Conservation (phyloP, 2,797 vertebrate species). For the Phaenicophaeus curvirostris region DNA sequence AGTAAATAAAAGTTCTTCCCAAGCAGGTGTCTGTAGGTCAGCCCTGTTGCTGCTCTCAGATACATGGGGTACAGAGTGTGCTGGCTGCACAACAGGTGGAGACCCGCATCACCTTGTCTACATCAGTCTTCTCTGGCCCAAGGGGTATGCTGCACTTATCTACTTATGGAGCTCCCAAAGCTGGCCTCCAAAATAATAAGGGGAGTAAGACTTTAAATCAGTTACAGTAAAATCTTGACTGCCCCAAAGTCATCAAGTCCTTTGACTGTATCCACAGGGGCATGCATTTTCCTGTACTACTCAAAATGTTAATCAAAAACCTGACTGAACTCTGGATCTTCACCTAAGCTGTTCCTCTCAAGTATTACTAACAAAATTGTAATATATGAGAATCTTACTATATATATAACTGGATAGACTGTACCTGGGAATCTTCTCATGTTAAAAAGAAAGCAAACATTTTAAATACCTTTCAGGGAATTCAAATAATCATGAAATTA, state of each 20-base stretch:
- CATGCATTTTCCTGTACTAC: neutral
- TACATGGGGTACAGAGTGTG: fast-evolving
- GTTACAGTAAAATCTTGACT: neutral
- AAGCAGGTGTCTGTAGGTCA: neutral
- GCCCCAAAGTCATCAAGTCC: neutral
- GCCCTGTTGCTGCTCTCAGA: fast-evolving
- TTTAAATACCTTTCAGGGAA: neutral
- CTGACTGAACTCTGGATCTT: neutral
- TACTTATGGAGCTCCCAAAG: neutral
- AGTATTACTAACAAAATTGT: neutral
- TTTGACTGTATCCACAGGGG: neutral
- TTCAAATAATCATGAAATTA: neutral
- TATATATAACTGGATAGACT: neutral
- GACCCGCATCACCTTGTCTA: neutral
- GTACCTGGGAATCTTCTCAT: neutral
- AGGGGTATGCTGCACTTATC: fast-evolving
- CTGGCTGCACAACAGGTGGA: neutral
- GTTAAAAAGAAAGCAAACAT: neutral
- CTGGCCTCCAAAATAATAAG: neutral
- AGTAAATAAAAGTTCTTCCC: neutral
- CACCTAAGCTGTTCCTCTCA: neutral
- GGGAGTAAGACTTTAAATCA: neutral
- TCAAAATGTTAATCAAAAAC: neutral
- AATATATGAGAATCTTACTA: neutral
- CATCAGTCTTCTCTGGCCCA: fast-evolving